phyloP scores from a whole-genome alignment of 2,113 vertebrate genomes.

The Neodontobutis hainanensis region DNA sequence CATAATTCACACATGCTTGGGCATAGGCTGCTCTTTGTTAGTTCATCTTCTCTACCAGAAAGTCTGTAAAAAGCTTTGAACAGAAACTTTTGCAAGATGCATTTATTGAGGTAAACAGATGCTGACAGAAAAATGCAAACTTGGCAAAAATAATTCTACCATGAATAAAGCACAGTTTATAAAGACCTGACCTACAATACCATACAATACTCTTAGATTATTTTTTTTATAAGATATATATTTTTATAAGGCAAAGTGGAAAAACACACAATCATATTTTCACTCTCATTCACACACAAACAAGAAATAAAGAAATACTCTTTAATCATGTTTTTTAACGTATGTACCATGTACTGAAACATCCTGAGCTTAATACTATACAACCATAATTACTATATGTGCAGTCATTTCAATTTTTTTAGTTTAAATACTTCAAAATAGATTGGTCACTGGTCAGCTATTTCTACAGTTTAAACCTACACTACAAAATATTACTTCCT shows the following conservation, averaged over 20 bases:
- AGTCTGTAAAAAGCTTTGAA: constrained; percentile 1
- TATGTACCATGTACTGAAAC: no score
- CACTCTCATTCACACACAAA: background rate
- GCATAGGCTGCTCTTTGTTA: background rate
- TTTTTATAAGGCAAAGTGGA: constrained; percentile 78
- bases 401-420: no score
- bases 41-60: background rate
- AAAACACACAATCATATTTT: constrained; percentile 5
- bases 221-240: constrained; percentile 68
- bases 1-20: background rate
- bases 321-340: no score
- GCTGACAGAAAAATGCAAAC: constrained; percentile 85
- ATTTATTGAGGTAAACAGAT: constrained; percentile 96
- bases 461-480: no score
- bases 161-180: constrained; percentile 80
- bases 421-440: no score
- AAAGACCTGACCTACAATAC: constrained; percentile 68
- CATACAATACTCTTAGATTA: constrained; percentile 55
- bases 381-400: no score
- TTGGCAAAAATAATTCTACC: constrained; percentile 82
- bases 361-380: no score
- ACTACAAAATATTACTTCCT: no score
- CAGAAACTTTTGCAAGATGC: constrained; percentile 82
- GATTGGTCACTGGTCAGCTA: no score
- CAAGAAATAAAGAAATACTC: no score